Base-by-base conservation (phyloP, 2,797 vertebrate species). In the Macroramphosus scolopax region DNA sequence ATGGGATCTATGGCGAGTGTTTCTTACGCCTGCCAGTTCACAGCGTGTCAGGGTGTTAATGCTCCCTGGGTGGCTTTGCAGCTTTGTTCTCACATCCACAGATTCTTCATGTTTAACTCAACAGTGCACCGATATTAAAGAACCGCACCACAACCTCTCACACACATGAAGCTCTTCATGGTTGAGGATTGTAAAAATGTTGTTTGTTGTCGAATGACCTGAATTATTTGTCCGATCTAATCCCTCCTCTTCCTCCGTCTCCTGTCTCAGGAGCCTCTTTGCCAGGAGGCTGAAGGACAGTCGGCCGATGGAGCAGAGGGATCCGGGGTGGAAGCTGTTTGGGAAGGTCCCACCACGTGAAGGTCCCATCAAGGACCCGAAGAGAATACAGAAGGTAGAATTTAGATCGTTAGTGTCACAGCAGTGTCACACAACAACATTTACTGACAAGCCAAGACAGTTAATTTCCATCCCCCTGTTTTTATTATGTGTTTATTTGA, bases 291-390 rank as follows among this genome's bases (percentile, higher is more conserved):
- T 67, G 46, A 95, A 90, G 81, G 93, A 88, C 61, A 64, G 76
- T 59, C 85, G 73, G 68, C 71, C 83, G 20, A 80, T 83, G 56
- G 92, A 90, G 57, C 91, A 87, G 52, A 89, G 61, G 64, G 93
- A 95, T 65, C 81, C 88, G 18, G 92, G 92, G 13, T 96, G 93
- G 94, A 97, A 92, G 69, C 87, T 97, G 38, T 98, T 98, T 81
- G 93, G 93, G 44, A 96, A 90, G 86, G 84, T 87, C 20, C 88
- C 92, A 5, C 85, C 72, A 3, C 82, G 88, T 54, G 93, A 95
- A 44, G 85, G 68, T 35, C 77, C 83, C 17, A 57, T 83, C 44
- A 94, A 86, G 78, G 90, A 94, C 44, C 76, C 89, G 1, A 88
- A 84, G 82, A 92, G 78, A 76, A 84, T 79, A 18, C 90, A 89